Evolutionary conservation across 2,113 vertebrate genomes (phyloP).

Genomic region (Xyliphius kryptos): DNA sequence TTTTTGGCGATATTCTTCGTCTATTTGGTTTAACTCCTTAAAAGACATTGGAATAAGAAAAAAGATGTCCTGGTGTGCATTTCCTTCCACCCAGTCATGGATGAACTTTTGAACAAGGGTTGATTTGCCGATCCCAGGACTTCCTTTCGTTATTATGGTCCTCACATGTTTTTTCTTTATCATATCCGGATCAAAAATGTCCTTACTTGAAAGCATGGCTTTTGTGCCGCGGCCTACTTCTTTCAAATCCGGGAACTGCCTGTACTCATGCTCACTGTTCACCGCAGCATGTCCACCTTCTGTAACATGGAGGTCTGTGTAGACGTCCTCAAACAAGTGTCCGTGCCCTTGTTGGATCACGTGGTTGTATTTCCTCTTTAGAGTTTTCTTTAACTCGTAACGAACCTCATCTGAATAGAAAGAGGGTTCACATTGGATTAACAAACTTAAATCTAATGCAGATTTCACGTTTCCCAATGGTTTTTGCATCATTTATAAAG

Average conservation of each 20-base stretch:
- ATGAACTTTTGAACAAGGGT: constrained; percentile 50
- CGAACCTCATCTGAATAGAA: constrained; percentile 56
- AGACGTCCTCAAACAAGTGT: constrained; percentile 45
- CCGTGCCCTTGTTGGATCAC: neutral
- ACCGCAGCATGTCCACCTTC: constrained; percentile 45
- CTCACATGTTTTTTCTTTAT: neutral
- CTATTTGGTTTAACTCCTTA: constrained; percentile 51
- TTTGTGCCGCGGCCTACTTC: constrained; percentile 21
- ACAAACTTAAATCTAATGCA: no score
- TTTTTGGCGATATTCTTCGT: neutral
- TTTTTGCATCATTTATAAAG: no score
- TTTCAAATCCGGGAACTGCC: constrained; percentile 47
- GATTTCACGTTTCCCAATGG: no score
- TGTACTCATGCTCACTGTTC: constrained; percentile 62
- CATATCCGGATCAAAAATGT: constrained; percentile 39
- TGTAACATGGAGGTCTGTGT: constrained; percentile 46
- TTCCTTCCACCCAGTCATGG: constrained; percentile 56
- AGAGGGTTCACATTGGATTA: no score
- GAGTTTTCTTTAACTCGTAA: constrained; percentile 45
- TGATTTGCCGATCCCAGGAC: constrained; percentile 59
- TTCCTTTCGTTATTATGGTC: constrained; percentile 43
- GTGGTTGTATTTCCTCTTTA: constrained; percentile 50
- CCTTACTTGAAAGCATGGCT: constrained; percentile 9
- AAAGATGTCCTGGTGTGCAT: constrained; percentile 44
- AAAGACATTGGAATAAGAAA: constrained; percentile 59